phyloP scores from a whole-genome alignment of 2,888 invertebrate species.

The Deilephila elpenor region DNA sequence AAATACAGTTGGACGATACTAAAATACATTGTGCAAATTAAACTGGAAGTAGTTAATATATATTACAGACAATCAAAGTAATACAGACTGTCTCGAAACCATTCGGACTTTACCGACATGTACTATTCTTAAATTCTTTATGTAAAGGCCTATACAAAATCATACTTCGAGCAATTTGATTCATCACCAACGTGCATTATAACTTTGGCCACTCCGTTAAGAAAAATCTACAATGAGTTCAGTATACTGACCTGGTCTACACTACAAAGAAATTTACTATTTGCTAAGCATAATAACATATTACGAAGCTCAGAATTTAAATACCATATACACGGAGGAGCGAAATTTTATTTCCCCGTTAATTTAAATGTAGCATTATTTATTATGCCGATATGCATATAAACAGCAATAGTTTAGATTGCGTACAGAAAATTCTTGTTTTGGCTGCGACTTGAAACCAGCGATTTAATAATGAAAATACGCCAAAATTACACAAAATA shows the following conservation, averaged over 20 bases:
- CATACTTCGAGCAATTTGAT: background rate
- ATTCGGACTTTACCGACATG: background rate
- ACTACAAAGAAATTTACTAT: background rate
- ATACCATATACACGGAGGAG: too few relatives aligned
- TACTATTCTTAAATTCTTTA: too few relatives aligned
- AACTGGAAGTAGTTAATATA: background rate
- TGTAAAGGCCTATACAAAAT: background rate
- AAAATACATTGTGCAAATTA: background rate
- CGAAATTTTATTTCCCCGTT: too few relatives aligned
- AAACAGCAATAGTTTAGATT: too few relatives aligned
- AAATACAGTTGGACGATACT: background rate
- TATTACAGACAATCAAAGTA: too few relatives aligned
- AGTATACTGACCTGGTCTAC: constrained; percentile 1
- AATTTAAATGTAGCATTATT: too few relatives aligned
- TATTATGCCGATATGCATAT: too few relatives aligned
- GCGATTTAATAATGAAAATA: background rate
- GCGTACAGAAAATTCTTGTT: background rate
- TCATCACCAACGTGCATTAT: too few relatives aligned
- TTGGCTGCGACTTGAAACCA: background rate
- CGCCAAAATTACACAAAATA: background rate
- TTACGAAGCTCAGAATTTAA: background rate
- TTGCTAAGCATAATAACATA: background rate
- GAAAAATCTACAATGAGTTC: background rate
- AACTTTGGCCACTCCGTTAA: background rate
- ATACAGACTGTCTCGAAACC: background rate